phyloP scores from a whole-genome alignment of 2,888 invertebrate genomes.

The Theodoxus fluviatilis region DNA sequence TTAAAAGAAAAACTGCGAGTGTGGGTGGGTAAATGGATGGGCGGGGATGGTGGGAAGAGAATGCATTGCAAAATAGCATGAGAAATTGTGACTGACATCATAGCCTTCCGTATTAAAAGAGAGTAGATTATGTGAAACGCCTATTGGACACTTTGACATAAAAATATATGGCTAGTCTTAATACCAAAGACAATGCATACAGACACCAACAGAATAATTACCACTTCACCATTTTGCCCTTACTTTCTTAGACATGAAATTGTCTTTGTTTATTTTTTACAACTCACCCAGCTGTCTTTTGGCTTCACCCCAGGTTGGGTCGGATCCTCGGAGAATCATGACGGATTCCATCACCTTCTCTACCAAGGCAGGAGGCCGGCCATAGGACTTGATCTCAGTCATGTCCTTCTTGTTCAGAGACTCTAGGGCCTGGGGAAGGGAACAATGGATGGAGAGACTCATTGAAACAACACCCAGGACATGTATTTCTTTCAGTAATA shows the following conservation, averaged over 20 bases:
- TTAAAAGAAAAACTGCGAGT: not conserved
- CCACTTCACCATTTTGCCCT: not conserved
- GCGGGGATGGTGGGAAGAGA: not conserved
- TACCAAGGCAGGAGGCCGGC: conserved; percentile 84
- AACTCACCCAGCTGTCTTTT: conserved; percentile 79
- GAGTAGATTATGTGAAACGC: too few relatives aligned
- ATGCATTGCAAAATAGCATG: too few relatives aligned
- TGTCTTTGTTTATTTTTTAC: not conserved
- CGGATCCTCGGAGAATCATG: conserved; percentile 79
- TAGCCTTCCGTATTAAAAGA: too few relatives aligned
- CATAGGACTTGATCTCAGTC: conserved; percentile 88
- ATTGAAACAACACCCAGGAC: too few relatives aligned
- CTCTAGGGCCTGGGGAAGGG: conserved; percentile 52
- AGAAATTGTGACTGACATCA: too few relatives aligned
- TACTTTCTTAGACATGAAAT: not conserved
- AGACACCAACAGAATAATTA: not conserved
- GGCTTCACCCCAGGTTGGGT: conserved; percentile 86
- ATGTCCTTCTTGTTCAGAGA: conserved; percentile 69
- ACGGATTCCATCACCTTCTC: conserved; percentile 88
- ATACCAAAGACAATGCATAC: not conserved
- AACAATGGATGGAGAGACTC: too few relatives aligned
- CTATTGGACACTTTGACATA: too few relatives aligned
- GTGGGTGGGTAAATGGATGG: not conserved
- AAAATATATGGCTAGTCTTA: too few relatives aligned
- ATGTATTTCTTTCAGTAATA: too few relatives aligned